Evolutionary conservation across 35 echinoderm and acorn worm genomes (phyloP), one percentile per base, ranked within the genome.

Genomic region (Apostichopus californicus): DNA sequence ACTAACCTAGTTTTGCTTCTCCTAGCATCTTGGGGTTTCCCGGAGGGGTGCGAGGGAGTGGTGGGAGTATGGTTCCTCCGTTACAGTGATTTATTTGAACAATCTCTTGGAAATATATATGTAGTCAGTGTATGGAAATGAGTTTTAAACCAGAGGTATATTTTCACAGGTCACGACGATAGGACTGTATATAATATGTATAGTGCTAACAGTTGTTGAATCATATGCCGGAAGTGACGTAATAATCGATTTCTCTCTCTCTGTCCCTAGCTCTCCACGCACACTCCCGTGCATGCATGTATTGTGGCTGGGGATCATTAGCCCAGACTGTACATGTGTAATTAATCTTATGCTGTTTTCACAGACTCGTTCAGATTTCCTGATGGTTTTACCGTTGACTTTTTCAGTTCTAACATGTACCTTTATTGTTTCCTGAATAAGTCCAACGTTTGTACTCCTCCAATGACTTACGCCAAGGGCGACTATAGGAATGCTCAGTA

Each of bases 361-460:
- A 83, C 80, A 83, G 80, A 83, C 80, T 83, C 56, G 80, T 83
- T 83, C 52, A 83, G 20, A 20, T 83, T 83, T 83, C 80, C 80
- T 83, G 80, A 54, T 83, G 80, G 56, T 83, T 83, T 55, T 83
- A 12, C 80, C 28, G 80, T 83, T 83, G 9, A 54, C 25, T 83
- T 83, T 83, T 83, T 58, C 6, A 12, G 20, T 55, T 54, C 11
- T 55, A 83, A 83, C 53, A 83, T 83, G 20, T 83, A 83, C 56
- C 56, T 83, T 56, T 83, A 83, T 83, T 83, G 55, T 83, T 83
- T 83, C 80, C 80, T 83, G 80, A 17, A 55, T 83, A 55, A 54
- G 80, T 13, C 6, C 52, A 54, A 17, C 52, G 28, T 83, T 83
- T 83, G 5, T 26, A 83, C 20, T 83, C 80, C 11, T 54, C 80